Conservation (phyloP, 2,888 invertebrate genomes). For the Ormia ochracea region DNA sequence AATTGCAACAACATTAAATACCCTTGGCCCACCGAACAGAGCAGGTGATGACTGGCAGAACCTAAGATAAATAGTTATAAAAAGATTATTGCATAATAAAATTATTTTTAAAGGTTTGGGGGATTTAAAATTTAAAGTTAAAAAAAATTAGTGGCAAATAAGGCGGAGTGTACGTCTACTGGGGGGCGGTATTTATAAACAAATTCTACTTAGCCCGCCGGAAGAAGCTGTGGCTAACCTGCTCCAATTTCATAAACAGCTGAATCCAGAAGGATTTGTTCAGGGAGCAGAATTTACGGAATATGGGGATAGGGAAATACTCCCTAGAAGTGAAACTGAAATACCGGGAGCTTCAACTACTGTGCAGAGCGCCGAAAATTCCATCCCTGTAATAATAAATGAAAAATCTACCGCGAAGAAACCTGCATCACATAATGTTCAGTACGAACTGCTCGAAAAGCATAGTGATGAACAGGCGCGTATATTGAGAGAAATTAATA, state of each 20-base stretch:
- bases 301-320: neutral
- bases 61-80: constrained; percentile 11
- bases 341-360: neutral
- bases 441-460: too few relatives aligned
- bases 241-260: too few relatives aligned
- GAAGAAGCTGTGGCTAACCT: too few relatives aligned
- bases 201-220: too few relatives aligned
- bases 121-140: constrained; percentile 17
- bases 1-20: constrained; percentile 4
- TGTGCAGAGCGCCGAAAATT: constrained; percentile 1
- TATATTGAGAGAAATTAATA: neutral
- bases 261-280: neutral
- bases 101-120: too few relatives aligned
- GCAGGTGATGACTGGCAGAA: constrained; percentile 1
- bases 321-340: neutral
- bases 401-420: neutral
- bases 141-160: constrained; percentile 13
- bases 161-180: constrained; percentile 10
- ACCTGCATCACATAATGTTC: neutral
- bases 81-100: neutral
- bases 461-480: too few relatives aligned
- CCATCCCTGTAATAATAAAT: neutral
- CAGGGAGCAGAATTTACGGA: constrained; percentile 4
- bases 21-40: constrained; percentile 4
- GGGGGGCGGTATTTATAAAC: too few relatives aligned